Base-by-base conservation (phyloP, 2,797 vertebrate genomes). In the Otolemur crassicaudatus region DNA sequence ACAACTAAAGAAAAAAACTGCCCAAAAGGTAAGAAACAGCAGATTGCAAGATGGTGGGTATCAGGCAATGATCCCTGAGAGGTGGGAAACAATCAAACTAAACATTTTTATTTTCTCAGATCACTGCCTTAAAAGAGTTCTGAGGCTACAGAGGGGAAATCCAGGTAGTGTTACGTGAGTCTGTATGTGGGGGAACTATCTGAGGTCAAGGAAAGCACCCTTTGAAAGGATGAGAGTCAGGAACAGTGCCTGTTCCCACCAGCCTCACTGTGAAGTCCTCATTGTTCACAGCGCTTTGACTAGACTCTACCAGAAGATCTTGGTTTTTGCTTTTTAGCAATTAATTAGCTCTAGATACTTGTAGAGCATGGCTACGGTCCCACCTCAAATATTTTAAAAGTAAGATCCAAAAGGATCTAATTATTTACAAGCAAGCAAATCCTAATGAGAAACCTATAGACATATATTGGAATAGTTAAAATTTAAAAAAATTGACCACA, bases 361-460 rank as follows among this genome's bases (percentile, higher is more conserved):
- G 49, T 53, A 79, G 67, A 93, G 40, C 23, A 67, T 1, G 53
- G n/a, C 34, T 46, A 2, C 25, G 20, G 17, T 60, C 31, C 13
- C n/a, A 60, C 13, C 2, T 63, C 56, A 75, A 25, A 87, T 49
- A 69, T 34, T 58, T 89, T 34, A 40, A 86, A 58, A 92, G 27
- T 43, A 65, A 87, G 22, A 43, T 12, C 11, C 13, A 8, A 13
- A 90, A 20, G n/a, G 40, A 65, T 86, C 25, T 43, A 65, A 91
- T 88, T 29, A 40, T 72, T 90, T 87, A 58, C 27, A 82, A 90
- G 27, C 37, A 77, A 87, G 19, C 79, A 84, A 93, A 90, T 16
- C 14, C 22, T 43, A 83, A 10, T 46, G 17, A 40, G 5, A 75
- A 49, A 37, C 43, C 20, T 69, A 20, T 65, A 34, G 13, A 58